phyloP scores from a whole-genome alignment of 2,888 invertebrate species.

The Podabrus alpinus region DNA sequence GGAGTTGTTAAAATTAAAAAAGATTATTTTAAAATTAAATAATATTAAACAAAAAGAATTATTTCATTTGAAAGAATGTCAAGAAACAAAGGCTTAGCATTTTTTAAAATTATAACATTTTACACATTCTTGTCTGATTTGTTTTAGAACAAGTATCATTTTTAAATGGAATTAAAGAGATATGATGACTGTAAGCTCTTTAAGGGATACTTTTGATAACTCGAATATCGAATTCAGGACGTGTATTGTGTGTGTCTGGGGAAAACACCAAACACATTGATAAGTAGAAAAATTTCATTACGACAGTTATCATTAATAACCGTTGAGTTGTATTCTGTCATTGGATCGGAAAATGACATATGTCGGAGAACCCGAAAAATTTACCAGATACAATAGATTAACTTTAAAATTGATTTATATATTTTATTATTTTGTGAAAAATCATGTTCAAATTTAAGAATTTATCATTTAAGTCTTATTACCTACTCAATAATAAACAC shows the following conservation, averaged over 20 bases:
- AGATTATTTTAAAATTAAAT: conserved; percentile 11
- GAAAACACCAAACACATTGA: conserved; percentile 27
- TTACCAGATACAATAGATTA: neutral
- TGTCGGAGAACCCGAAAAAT: conserved; percentile 15
- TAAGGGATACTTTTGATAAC: neutral
- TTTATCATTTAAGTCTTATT: too few relatives aligned
- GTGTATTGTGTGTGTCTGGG: conserved; percentile 23
- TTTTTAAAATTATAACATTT: neutral
- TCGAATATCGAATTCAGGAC: conserved; percentile 23
- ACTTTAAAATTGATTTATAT: neutral
- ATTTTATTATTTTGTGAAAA: too few relatives aligned
- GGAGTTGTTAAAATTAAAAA: conserved; percentile 9
- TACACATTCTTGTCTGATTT: neutral
- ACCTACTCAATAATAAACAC: too few relatives aligned
- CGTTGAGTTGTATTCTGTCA: conserved; percentile 27
- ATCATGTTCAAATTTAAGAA: too few relatives aligned
- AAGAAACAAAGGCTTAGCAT: neutral
- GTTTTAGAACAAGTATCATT: neutral
- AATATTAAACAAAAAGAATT: conserved; percentile 14
- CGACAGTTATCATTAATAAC: conserved; percentile 29
- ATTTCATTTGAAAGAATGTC: conserved; percentile 4
- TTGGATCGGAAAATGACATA: conserved; percentile 25
- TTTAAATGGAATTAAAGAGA: neutral
- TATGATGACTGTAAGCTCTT: neutral
- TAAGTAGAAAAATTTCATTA: conserved; percentile 29